phyloP scores from a whole-genome alignment of 2,113 vertebrate species.

The Nerophis lumbriciformis region DNA sequence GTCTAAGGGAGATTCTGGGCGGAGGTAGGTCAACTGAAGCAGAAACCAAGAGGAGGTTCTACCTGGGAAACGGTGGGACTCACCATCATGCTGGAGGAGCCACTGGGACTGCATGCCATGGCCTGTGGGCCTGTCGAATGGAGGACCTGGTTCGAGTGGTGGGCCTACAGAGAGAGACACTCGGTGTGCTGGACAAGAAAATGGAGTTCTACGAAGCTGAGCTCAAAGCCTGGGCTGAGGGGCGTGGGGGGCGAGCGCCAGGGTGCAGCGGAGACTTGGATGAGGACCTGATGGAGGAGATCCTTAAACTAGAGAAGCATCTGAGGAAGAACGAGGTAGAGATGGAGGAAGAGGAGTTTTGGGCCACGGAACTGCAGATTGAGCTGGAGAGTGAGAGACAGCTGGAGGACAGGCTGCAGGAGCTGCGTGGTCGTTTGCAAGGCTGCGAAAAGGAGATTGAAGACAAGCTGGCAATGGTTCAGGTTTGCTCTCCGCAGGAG shows the following conservation, averaged over 20 bases:
- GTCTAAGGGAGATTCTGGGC: slow-evolving; percentile 86
- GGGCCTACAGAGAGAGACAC: slow-evolving; percentile 85
- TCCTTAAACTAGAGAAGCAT: slow-evolving; percentile 84
- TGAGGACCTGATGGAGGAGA: slow-evolving; percentile 78
- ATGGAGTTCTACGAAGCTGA: slow-evolving; percentile 81
- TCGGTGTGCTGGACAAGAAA: slow-evolving; percentile 82
- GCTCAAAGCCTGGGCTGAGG: slow-evolving; percentile 81
- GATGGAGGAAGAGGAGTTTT: slow-evolving; percentile 96
- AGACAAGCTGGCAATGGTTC: slow-evolving; percentile 80
- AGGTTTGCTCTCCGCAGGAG: slow-evolving; percentile 51
- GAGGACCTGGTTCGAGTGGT: slow-evolving; percentile 86
- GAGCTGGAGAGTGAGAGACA: slow-evolving; percentile 94
- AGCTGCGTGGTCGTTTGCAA: slow-evolving; percentile 79
- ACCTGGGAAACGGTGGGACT: slow-evolving; percentile 57
- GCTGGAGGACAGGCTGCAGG: slow-evolving; percentile 88
- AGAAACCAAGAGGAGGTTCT: slow-evolving; percentile 79
- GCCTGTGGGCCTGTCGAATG: slow-evolving; percentile 63
- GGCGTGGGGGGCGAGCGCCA: slow-evolving; percentile 65
- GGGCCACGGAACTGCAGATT: slow-evolving; percentile 95
- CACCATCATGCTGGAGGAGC: slow-evolving; percentile 43
- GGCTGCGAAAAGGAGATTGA: slow-evolving; percentile 83
- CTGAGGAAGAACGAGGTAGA: slow-evolving; percentile 89
- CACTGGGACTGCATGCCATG: slow-evolving; percentile 37
- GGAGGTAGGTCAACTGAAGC: slow-evolving; percentile 77
- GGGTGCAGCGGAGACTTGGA: slow-evolving; percentile 59